Base-by-base conservation (phyloP, 1,140 invertebrate genomes). In the Pseudoatta argentina region DNA sequence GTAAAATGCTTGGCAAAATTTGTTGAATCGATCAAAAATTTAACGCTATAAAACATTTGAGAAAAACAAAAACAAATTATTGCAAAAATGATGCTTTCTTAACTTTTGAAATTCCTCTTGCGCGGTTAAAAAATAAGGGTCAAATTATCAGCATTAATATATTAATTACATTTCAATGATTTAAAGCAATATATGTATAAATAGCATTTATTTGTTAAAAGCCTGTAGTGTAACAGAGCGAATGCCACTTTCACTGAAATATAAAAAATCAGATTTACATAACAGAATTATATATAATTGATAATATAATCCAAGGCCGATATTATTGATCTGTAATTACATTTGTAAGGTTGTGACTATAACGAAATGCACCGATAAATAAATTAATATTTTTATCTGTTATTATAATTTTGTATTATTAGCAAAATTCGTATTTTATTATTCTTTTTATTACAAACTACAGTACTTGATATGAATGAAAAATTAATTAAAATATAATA, bases 321-420 rank as follows among this genome's bases (percentile, higher is more conserved):
- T 27, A 24, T 61, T 14, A 14, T 61, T 27, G 24, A 27, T 61
- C 8, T 21, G 18, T 5, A 57, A 57, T 57, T 57, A 57, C n/a
- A 21, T 57, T 57, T 57, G n/a, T 18, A 57, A 57, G 18, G 21
- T 57, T 57, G 21, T 51, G 39, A 44, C 0, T 44, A 44, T 44
- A 44, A 8, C 10, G 16, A 12, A 24, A 12, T 59, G 10, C 3
- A 59, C 57, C 21, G 21, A 4, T 4, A 59, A 59, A 59, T 7
- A 63, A 63, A 27, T 63, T 27, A 63, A 63, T 66, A n/a, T 66
- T 39, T 39, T 67, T 67, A 64, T 30, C 7, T 64, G 0, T 24
- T 67, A 44, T 67, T 39, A 48, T n/a, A 18, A 69, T 69, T 69
- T 48, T 48, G 0, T 51, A 67, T 67, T 67, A 44, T 67, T 21